Conservation (phyloP, 1,140 invertebrate genomes). For the Euwallacea similis region DNA sequence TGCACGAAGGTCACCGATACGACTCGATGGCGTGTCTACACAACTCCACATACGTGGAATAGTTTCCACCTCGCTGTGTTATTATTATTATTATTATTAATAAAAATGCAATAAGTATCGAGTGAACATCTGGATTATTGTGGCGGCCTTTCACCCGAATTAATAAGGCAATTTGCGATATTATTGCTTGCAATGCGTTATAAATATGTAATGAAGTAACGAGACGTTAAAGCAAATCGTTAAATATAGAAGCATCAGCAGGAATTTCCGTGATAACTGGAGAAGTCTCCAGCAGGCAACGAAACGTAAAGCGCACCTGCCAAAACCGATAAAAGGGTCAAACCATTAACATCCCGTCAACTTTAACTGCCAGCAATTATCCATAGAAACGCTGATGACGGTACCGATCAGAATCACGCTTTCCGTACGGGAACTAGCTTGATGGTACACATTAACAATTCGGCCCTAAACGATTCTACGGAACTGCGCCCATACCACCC, state of each 20-base stretch:
- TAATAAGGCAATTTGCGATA: constrained; percentile 1
- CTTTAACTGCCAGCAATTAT: no score
- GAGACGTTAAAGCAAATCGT: no score
- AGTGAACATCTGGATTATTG: constrained; percentile 3
- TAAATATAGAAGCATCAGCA: no score
- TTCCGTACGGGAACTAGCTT: neutral
- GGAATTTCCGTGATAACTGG: no score
- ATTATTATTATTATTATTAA: neutral
- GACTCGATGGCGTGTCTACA: neutral
- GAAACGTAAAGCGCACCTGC: no score
- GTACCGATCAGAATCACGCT: no score
- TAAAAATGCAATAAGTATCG: neutral
- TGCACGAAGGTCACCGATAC: constrained; percentile 1
- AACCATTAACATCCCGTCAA: no score
- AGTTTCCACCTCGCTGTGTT: neutral
- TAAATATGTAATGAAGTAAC: no score
- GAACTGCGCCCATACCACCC: neutral
- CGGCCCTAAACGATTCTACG: no score
- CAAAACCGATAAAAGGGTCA: no score
- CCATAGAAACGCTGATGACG: no score
- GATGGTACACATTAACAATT: neutral
- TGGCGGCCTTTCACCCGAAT: neutral
- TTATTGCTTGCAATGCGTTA: neutral
- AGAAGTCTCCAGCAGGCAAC: no score
- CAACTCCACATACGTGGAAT: neutral